A percentile compares a stretch with the other conserved stretches of the same genome.
These are phyloP conservation scores for Halcyon leucocephala DNA, from an alignment of 2,797 vertebrate genomes.

Conservation along the genomic window DNA sequence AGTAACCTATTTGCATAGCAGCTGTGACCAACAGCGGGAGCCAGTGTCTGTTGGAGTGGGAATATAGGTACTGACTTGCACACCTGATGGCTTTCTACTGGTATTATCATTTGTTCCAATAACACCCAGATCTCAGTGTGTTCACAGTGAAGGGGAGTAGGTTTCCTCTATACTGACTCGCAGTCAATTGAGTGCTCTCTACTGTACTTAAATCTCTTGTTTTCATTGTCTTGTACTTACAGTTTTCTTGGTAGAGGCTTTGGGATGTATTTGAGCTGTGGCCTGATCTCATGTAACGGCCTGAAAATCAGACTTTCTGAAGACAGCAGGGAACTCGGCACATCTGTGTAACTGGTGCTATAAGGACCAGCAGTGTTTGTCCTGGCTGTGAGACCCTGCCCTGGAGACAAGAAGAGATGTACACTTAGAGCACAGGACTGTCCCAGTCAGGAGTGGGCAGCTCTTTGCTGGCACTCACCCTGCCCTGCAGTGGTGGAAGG, in stretches of 20 bases:
- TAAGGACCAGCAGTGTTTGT: background rate
- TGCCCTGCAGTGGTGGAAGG: background rate
- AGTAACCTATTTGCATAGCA: background rate
- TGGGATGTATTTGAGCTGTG: slow-evolving; percentile 40
- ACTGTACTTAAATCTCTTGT: background rate
- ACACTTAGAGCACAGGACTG: background rate
- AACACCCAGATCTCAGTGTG: background rate
- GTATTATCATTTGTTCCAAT: background rate
- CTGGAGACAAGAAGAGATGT: background rate
- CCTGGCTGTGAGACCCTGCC: background rate
- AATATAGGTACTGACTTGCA: no score
- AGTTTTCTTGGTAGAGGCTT: slow-evolving; percentile 52
- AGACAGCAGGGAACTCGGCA: background rate
- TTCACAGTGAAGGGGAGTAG: background rate
- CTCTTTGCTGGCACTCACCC: slow-evolving; percentile 17
- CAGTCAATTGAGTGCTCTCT: background rate
- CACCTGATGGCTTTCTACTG: background rate
- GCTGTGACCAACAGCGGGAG: background rate
- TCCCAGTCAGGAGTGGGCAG: background rate
- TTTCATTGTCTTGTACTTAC: slow-evolving; percentile 66
- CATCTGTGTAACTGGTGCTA: fast-evolving
- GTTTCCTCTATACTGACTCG: background rate
- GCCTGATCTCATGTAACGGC: background rate
- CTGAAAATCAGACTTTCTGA: slow-evolving; percentile 37
- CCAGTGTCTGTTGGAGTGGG: background rate